phyloP scores from a whole-genome alignment of 2,888 invertebrate species.

The Asteroscopus sphinx region DNA sequence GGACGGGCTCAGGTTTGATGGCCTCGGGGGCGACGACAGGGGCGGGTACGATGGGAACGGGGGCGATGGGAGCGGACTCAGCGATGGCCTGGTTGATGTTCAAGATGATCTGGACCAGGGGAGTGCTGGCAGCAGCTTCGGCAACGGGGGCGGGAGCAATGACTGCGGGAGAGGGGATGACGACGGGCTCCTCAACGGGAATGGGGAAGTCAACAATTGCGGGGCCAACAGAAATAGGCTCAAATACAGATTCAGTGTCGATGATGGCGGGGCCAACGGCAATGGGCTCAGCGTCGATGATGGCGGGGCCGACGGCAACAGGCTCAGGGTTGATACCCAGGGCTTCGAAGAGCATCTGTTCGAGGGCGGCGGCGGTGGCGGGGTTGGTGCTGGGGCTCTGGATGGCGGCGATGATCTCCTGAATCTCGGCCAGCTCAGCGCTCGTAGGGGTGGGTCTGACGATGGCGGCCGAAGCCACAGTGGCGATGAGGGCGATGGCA shows the following conservation, averaged over 20 bases:
- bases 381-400: slow-evolving; percentile 73
- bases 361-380: slow-evolving; percentile 68
- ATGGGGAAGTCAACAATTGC: slow-evolving; percentile 54
- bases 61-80: slow-evolving; percentile 29
- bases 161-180: slow-evolving; percentile 23
- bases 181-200: slow-evolving; percentile 29
- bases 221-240: slow-evolving; percentile 49
- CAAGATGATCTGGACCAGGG: slow-evolving; percentile 67
- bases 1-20: slow-evolving; percentile 36
- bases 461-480: slow-evolving; percentile 71
- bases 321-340: slow-evolving; percentile 42
- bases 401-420: slow-evolving; percentile 73
- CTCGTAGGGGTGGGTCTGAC: slow-evolving; percentile 51
- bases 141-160: slow-evolving; percentile 30
- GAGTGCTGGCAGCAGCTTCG: slow-evolving; percentile 44
- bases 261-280: slow-evolving; percentile 44
- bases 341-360: slow-evolving; percentile 44
- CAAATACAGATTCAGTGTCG: neutral
- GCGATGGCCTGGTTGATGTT: slow-evolving; percentile 62
- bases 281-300: slow-evolving; percentile 40
- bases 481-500: slow-evolving; percentile 72
- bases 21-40: slow-evolving; percentile 28
- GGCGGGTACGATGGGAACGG: slow-evolving; percentile 22
- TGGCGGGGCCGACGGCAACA: slow-evolving; percentile 47
- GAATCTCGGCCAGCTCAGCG: slow-evolving; percentile 58